Evolutionary conservation across 2,113 vertebrate species (phyloP).

Genomic region (Otolemur garnettii): DNA sequence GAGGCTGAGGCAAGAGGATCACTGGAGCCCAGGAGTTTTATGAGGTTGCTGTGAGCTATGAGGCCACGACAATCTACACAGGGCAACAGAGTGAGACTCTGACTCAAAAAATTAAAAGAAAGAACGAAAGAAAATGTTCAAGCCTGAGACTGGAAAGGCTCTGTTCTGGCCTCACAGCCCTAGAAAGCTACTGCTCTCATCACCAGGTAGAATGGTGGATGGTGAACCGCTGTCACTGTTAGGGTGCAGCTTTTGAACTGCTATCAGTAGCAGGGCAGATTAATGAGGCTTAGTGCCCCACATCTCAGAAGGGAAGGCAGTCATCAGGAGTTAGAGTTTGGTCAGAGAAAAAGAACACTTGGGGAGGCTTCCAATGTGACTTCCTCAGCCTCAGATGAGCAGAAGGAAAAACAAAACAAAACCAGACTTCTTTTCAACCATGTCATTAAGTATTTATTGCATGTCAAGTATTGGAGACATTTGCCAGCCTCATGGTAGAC

Average conservation of each 20-base stretch:
- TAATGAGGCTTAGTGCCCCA: not conserved
- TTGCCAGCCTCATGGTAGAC: slow-evolving; percentile 17
- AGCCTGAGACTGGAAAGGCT: slow-evolving; percentile 25
- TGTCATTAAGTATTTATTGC: slow-evolving; percentile 43
- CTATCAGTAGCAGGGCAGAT: not conserved
- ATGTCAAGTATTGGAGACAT: slow-evolving; percentile 35
- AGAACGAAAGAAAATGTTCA: not conserved
- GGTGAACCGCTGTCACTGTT: not conserved
- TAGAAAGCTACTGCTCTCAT: not conserved
- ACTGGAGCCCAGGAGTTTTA: too few species aligned
- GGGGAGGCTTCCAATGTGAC: not conserved
- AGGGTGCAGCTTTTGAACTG: not conserved
- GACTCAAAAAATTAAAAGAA: too few species aligned
- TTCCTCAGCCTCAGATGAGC: not conserved
- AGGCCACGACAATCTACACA: too few species aligned
- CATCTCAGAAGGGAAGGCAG: not conserved
- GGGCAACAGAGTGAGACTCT: too few species aligned
- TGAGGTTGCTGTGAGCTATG: too few species aligned
- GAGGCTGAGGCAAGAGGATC: too few species aligned
- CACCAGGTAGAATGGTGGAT: not conserved
- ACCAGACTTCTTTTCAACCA: not conserved
- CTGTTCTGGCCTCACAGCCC: not conserved
- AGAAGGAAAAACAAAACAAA: slow-evolving; percentile 36
- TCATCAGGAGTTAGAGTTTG: not conserved
- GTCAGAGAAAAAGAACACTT: not conserved